A percentile compares a stretch with the other conserved stretches of the same genome.
Conservation (phyloP, 2,113 vertebrate genomes). For the Ia io region DNA sequence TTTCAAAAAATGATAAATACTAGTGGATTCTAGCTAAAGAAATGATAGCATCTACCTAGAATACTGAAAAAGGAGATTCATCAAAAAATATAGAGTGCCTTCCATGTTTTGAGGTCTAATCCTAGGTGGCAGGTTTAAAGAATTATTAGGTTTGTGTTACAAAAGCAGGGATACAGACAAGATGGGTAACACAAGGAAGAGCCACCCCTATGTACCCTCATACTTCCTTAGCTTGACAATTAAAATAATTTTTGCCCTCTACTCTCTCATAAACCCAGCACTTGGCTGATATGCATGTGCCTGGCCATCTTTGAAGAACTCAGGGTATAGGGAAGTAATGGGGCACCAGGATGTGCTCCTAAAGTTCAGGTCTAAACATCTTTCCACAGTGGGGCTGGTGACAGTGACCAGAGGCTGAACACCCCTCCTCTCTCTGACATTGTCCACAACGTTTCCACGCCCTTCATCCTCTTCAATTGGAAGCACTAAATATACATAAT, state of each 20-base stretch:
- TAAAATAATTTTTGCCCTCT: neutral
- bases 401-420: neutral
- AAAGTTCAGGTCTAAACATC: neutral
- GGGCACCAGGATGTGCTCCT: neutral
- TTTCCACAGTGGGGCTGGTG: neutral
- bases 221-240: neutral
- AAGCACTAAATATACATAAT: neutral
- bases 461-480: neutral
- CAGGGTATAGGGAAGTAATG: neutral
- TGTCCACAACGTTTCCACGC: neutral
- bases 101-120: neutral
- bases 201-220: neutral
- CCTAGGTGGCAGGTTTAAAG: neutral
- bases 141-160: neutral
- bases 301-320: neutral
- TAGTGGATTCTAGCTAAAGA: neutral
- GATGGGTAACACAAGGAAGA: neutral
- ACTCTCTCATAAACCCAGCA: neutral
- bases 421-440: neutral
- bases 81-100: neutral
- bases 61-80: neutral
- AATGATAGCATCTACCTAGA: neutral
- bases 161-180: neutral
- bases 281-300: neutral
- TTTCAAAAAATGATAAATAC: neutral